Base-by-base conservation (phyloP, 2,113 vertebrate genomes). In the Microcebus tavaratra region DNA sequence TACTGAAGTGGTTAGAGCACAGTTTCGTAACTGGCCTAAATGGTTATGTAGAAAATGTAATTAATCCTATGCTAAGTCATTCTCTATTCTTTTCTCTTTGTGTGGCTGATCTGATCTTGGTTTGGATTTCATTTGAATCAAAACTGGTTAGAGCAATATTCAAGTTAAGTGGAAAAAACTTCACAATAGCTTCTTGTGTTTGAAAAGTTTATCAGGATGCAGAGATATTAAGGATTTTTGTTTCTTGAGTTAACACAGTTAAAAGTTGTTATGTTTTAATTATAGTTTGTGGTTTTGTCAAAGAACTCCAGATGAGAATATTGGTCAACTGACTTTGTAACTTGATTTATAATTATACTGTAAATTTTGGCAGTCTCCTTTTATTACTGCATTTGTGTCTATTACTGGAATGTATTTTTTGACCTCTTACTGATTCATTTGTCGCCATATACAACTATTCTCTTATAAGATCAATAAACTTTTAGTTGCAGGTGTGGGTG, bases 401-500 rank as follows among this genome's bases (percentile, higher is more conserved):
- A 29, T 82, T 90, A 67, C 25, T 81, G 36, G 59, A 70, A 29
- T 67, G 15, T 70, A 20, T 57, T 68, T 93, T 73, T 81, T 55
- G 21, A 65, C 25, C 80, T 34, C 61, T 95, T 70, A 57, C 23
- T 39, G 17, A 23, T 70, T 93, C 13, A 25, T 23, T 81, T 78
- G n/a, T 57, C 89, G n/a, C 72, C 1, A 39, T 55, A 31, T 93
- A 96, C 88, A 96, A 57, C 90, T 86, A 18, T 42, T 93, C 13
- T 39, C 53, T 67, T 93, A 14, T 96, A 18, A 61, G 42, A 90
- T 95, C 90, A 98, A 98, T 98, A 98, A 99, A 98, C 45, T 97
- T 8, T 83, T 80, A 84, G 59, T 94, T 88, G 76, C 76, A 82
- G 70, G 88, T 13, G 0, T 91, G 94, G 1, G 34, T 94, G 97